Percentiles rank a stretch among this genome's conserved stretches.
phyloP scores from a whole-genome alignment of 2,888 invertebrate genomes.

The Drosophila heteroneura region DNA sequence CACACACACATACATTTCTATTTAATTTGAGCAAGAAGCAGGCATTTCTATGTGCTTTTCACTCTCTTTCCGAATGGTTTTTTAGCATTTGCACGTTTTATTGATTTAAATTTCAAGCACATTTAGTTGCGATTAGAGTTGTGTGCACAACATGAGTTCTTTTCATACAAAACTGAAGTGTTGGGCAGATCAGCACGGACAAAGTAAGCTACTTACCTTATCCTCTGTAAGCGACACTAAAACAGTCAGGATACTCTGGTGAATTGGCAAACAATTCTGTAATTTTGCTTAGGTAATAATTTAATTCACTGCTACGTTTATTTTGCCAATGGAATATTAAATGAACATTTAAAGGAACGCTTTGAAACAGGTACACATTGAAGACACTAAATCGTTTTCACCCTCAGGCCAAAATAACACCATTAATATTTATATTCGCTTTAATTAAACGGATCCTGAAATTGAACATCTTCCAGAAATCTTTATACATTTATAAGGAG shows the following conservation, averaged over 20 bases:
- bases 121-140: slow-evolving; percentile 12
- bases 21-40: slow-evolving; percentile 16
- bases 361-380: not conserved
- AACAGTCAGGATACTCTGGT: not conserved
- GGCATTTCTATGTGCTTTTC: slow-evolving; percentile 6
- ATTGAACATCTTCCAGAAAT: not conserved
- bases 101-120: slow-evolving; percentile 16
- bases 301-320: not conserved
- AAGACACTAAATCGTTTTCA: not conserved
- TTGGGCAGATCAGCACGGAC: not conserved
- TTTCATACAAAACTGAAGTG: not conserved
- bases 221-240: not conserved
- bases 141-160: not conserved
- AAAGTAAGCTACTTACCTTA: not conserved
- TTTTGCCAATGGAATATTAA: not conserved
- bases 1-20: not conserved
- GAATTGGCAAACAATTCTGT: not conserved
- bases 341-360: not conserved
- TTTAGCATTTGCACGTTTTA: slow-evolving; percentile 19
- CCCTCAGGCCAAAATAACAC: not conserved
- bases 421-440: not conserved
- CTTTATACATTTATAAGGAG: not conserved
- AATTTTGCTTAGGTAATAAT: not conserved
- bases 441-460: not conserved
- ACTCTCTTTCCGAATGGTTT: slow-evolving; percentile 22